Conservation (phyloP, 2,797 vertebrate genomes). For the Setipinna tenuifilis region DNA sequence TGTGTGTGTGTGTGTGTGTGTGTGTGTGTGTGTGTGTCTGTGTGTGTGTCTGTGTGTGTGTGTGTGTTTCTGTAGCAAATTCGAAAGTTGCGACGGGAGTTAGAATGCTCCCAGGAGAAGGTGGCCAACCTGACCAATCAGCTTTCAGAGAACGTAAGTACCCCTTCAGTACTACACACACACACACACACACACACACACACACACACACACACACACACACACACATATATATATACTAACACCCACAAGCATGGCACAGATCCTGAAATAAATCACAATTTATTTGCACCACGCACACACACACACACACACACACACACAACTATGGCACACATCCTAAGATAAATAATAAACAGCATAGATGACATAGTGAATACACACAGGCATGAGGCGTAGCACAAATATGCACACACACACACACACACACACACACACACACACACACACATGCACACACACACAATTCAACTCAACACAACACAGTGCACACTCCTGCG, state of each 20-base stretch:
- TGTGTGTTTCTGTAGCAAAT: slow-evolving; percentile 84
- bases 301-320: slow-evolving; percentile 7
- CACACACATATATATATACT: neutral
- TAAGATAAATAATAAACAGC: neutral
- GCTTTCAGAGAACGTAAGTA: slow-evolving; percentile 93
- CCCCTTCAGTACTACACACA: neutral
- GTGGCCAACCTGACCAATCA: slow-evolving; percentile 93
- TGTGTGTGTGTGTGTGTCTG: neutral
- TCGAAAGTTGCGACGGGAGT: slow-evolving; percentile 90
- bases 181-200: neutral
- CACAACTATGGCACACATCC: neutral
- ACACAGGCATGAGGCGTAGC: neutral
- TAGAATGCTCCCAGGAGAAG: slow-evolving; percentile 97
- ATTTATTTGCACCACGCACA: no score
- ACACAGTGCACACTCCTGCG: neutral
- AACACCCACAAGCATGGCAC: neutral
- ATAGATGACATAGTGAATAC: neutral
- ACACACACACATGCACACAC: neutral
- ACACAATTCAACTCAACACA: neutral
- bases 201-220: neutral
- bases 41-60: neutral
- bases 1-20: neutral
- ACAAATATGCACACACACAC: neutral
- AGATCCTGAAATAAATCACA: no score
- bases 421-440: neutral